A percentile compares a stretch with the other conserved stretches of the same genome.
Evolutionary conservation across 2,797 vertebrate genomes (phyloP).

Genomic region (Rhabdophis nuchalis): DNA sequence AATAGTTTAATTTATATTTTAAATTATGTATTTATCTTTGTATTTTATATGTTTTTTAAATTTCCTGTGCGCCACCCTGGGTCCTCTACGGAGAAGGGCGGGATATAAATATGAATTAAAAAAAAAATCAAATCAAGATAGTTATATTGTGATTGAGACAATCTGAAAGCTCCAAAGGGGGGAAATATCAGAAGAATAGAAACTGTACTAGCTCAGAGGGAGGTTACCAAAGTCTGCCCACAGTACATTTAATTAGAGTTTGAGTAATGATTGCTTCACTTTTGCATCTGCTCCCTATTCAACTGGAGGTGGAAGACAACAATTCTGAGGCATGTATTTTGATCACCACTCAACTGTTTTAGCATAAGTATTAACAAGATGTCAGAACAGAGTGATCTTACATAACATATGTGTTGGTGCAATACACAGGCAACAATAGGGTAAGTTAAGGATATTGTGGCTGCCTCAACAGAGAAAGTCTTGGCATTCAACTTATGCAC

Average conservation of each 20-base stretch:
- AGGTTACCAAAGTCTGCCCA: neutral
- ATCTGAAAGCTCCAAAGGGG: neutral
- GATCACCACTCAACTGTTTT: slow-evolving; percentile 1
- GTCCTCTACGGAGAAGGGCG: too few species aligned
- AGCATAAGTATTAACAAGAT: slow-evolving; percentile 1
- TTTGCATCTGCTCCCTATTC: slow-evolving; percentile 17
- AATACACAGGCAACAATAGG: slow-evolving; percentile 12
- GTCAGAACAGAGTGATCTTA: slow-evolving; percentile 21
- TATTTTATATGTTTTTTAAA: too few species aligned
- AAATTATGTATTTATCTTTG: too few species aligned
- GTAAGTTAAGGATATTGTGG: slow-evolving; percentile 22
- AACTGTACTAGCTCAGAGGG: neutral
- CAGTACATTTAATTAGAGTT: neutral
- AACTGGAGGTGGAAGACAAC: neutral
- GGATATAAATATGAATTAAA: too few species aligned
- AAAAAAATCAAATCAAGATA: too few species aligned
- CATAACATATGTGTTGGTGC: slow-evolving; percentile 17
- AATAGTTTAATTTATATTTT: too few species aligned
- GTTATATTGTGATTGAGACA: neutral
- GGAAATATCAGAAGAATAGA: neutral
- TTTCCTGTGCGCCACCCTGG: too few species aligned
- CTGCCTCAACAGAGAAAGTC: slow-evolving; percentile 22
- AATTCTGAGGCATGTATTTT: slow-evolving; percentile 8
- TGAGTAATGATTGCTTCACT: neutral
- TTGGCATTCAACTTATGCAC: slow-evolving; percentile 9